phyloP scores from a whole-genome alignment of 2,797 vertebrate genomes.

The Chelonia mydas region DNA sequence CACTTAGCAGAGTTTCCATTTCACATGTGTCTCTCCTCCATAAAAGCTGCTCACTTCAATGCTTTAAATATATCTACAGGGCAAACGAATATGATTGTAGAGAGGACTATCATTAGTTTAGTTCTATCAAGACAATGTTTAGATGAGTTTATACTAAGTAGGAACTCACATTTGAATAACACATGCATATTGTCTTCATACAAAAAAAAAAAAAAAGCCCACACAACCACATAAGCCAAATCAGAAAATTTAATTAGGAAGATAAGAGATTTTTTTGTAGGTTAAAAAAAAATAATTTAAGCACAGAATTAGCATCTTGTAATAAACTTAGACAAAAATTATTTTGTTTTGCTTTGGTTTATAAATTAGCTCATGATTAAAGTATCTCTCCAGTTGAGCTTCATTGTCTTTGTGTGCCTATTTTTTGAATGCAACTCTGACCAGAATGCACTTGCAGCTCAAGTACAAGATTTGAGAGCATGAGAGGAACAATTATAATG shows the following conservation, averaged over 20 bases:
- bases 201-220: constrained; percentile 25
- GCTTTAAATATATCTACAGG: constrained; percentile 62
- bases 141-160: constrained; percentile 65
- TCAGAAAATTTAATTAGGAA: constrained; percentile 82
- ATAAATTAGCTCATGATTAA: constrained; percentile 89
- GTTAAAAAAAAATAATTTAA: constrained; percentile 79
- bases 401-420: constrained; percentile 81
- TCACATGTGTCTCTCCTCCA: constrained; percentile 5
- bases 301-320: constrained; percentile 85
- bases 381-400: constrained; percentile 82
- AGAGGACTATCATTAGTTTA: constrained; percentile 48
- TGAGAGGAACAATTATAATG: constrained; percentile 83
- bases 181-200: constrained; percentile 69
- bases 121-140: constrained; percentile 48
- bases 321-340: constrained; percentile 86
- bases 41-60: constrained; percentile 44
- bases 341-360: constrained; percentile 87
- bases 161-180: constrained; percentile 75
- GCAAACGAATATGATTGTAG: constrained; percentile 40
- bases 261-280: constrained; percentile 74
- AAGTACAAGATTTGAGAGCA: constrained; percentile 83
- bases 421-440: constrained; percentile 80
- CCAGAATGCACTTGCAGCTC: constrained; percentile 80
- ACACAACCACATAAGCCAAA: constrained; percentile 75
- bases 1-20: constrained; percentile 39